Evolutionary conservation across 2,797 vertebrate species (phyloP).

Genomic region (Paedocypris micromegethes): DNA sequence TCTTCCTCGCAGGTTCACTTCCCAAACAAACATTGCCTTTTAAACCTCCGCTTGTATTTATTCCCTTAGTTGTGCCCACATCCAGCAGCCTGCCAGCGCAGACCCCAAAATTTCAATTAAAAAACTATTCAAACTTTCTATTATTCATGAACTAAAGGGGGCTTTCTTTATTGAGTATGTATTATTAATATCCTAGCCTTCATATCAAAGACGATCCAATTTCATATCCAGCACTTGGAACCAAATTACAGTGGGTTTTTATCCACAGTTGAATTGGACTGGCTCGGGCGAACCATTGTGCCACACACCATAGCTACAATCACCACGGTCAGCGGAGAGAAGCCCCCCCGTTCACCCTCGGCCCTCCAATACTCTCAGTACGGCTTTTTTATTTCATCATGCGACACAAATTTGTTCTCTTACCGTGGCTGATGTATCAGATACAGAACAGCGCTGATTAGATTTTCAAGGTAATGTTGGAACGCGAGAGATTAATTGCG

Average conservation of each 20-base stretch:
- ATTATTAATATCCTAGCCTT: constrained; percentile 48
- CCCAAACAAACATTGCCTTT: not conserved
- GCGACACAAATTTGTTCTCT: constrained; percentile 41
- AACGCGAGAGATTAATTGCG: constrained; percentile 49
- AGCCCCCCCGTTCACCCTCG: constrained; percentile 20
- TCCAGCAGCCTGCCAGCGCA: constrained; percentile 27
- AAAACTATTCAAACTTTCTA: constrained; percentile 44
- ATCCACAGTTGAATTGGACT: constrained; percentile 41
- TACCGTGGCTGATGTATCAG: constrained; percentile 35
- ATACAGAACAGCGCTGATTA: constrained; percentile 45
- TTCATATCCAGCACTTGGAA: constrained; percentile 38
- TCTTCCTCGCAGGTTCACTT: constrained; percentile 38
- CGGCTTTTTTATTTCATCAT: constrained; percentile 43
- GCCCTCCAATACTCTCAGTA: constrained; percentile 36
- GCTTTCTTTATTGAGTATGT: constrained; percentile 39
- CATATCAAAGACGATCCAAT: constrained; percentile 55
- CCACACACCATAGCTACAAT: constrained; percentile 32
- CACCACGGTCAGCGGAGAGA: constrained; percentile 36
- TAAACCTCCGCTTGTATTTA: not conserved
- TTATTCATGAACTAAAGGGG: constrained; percentile 48
- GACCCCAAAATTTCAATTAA: constrained; percentile 49
- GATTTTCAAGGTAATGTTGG: constrained; percentile 48
- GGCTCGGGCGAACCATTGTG: constrained; percentile 36
- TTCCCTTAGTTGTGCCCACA: constrained; percentile 15
- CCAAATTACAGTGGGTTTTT: constrained; percentile 40